These are phyloP conservation scores for Dinomys branickii DNA, from an alignment of 2,113 vertebrate species.

Conservation along the genomic window DNA sequence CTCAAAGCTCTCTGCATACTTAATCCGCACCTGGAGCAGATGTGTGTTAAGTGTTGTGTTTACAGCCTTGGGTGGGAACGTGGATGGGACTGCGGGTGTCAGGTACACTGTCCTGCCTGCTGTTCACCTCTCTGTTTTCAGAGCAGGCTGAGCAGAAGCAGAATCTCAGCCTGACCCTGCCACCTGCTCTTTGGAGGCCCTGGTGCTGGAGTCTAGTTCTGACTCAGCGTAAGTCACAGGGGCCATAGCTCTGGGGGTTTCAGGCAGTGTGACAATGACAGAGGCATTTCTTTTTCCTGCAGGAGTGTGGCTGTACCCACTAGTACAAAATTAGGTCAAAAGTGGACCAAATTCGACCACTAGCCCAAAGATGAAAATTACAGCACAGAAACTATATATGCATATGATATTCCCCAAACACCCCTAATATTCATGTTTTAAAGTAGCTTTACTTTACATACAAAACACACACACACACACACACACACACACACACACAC, in stretches of 20 bases:
- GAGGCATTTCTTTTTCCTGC: too few relatives aligned
- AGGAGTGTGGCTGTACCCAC: neutral
- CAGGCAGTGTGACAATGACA: neutral
- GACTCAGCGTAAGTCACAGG: neutral
- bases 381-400: neutral
- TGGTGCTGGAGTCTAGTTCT: neutral
- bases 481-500: neutral
- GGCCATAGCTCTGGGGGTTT: neutral
- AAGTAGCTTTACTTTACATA: neutral
- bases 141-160: neutral
- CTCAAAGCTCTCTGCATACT: neutral
- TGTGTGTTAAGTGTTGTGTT: neutral
- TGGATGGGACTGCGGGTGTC: accelerated
- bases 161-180: neutral
- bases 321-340: neutral
- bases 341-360: neutral
- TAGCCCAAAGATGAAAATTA: neutral
- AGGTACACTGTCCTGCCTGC: neutral
- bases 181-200: neutral
- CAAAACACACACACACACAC: neutral
- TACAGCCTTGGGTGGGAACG: neutral
- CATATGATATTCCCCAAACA: neutral
- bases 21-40: neutral
- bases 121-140: neutral
- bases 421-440: neutral